Conservation (phyloP, 2,888 invertebrate genomes). For the Rotaria socialis region DNA sequence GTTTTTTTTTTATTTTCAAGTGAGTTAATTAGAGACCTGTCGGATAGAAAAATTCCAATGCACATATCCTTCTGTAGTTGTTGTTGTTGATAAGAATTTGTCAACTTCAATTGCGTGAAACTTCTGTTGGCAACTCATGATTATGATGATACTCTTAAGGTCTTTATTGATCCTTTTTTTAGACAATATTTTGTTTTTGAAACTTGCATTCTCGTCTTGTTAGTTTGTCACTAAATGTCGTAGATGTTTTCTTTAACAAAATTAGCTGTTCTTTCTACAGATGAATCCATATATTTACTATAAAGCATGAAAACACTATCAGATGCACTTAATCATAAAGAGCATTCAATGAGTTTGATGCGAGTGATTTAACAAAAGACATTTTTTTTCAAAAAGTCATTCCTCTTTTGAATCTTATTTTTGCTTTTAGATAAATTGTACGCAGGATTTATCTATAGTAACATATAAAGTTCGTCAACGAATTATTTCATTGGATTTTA, state of each 20-base stretch:
- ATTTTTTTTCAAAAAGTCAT: no score
- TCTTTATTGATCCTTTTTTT: neutral
- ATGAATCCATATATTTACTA: neutral
- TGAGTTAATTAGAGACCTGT: neutral
- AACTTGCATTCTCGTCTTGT: neutral
- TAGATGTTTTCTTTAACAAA: neutral
- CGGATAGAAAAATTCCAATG: no score
- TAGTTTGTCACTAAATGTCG: neutral
- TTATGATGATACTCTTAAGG: neutral
- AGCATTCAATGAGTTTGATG: neutral
- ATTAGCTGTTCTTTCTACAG: neutral
- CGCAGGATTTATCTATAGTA: neutral
- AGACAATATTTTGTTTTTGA: neutral
- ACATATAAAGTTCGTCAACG: neutral
- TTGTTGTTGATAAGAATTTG: neutral
- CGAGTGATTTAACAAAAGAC: neutral
- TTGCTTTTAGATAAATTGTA: neutral
- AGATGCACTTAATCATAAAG: neutral
- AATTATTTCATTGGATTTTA: neutral
- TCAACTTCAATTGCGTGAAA: neutral
- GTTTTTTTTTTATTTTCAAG: neutral
- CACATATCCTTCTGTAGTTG: neutral
- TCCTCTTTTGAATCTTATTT: no score
- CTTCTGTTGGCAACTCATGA: neutral
- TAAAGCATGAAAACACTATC: neutral